These are phyloP conservation scores for Stratiolaelaps scimitus DNA, from an alignment of 1,140 invertebrate genomes.

Conservation along the genomic window DNA sequence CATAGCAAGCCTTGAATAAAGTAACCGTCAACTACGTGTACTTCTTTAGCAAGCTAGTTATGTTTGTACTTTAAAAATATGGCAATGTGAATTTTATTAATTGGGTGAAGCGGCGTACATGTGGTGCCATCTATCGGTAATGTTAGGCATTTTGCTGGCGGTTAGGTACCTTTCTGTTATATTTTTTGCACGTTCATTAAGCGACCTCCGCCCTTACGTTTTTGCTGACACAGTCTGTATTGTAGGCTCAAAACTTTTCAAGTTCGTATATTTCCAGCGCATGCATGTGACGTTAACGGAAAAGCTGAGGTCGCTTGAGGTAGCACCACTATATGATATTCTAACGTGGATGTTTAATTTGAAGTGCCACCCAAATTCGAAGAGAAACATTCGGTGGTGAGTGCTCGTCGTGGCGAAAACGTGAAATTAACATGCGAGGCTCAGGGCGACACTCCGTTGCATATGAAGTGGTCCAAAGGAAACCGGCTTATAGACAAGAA, in stretches of 20 bases:
- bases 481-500: constrained; percentile 31
- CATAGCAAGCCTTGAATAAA: too few species aligned
- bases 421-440: constrained; percentile 85
- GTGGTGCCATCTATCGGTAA: constrained; percentile 27
- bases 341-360: constrained; percentile 36
- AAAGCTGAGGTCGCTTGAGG: background rate
- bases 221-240: too few species aligned
- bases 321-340: background rate
- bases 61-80: too few species aligned
- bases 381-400: constrained; percentile 77
- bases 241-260: too few species aligned
- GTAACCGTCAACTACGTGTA: too few species aligned
- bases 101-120: background rate
- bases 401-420: constrained; percentile 71
- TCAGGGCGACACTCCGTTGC: constrained; percentile 90
- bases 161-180: background rate
- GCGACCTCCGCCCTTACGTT: constrained; percentile 2
- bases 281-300: background rate
- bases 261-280: background rate
- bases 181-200: background rate
- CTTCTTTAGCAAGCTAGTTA: too few species aligned
- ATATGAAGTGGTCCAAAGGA: constrained; percentile 62
- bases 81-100: too few species aligned
- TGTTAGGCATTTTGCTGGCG: constrained; percentile 8
- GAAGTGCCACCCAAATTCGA: constrained; percentile 82